phyloP scores from a whole-genome alignment of 1,140 invertebrate genomes.

The Papilio polyxenes region DNA sequence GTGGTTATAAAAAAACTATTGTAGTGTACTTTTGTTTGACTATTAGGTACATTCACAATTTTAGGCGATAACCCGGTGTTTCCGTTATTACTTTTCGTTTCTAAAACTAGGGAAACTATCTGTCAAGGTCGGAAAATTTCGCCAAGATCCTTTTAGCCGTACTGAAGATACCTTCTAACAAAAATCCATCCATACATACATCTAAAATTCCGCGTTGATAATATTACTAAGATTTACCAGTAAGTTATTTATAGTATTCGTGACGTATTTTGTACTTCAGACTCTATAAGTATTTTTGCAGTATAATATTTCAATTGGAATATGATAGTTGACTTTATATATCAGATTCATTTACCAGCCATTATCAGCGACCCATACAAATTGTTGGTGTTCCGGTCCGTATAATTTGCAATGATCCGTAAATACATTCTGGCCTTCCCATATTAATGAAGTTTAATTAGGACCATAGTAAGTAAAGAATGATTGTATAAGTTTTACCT shows the following conservation, averaged over 20 bases:
- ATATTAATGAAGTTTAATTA: not conserved
- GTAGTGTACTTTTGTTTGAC: not conserved
- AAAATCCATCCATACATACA: too few relatives aligned
- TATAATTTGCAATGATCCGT: conserved; percentile 14
- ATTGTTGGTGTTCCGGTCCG: conserved; percentile 10
- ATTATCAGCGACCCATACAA: not conserved
- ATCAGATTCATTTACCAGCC: not conserved
- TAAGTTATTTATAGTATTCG: not conserved
- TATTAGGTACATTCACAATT: not conserved
- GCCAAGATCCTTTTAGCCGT: too few relatives aligned
- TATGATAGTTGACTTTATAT: not conserved
- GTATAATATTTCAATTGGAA: not conserved
- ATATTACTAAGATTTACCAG: too few relatives aligned
- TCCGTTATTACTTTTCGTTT: too few relatives aligned
- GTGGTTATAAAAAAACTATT: not conserved
- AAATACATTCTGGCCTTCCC: not conserved
- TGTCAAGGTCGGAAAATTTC: too few relatives aligned
- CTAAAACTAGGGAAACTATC: too few relatives aligned
- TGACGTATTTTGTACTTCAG: not conserved
- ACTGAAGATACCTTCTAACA: too few relatives aligned
- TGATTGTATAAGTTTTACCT: not conserved
- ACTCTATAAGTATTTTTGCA: not conserved
- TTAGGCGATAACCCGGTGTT: not conserved
- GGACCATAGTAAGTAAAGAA: not conserved
- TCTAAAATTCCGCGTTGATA: too few relatives aligned